Conservation (phyloP, 2,113 vertebrate genomes). For the Chinchilla lanigera region DNA sequence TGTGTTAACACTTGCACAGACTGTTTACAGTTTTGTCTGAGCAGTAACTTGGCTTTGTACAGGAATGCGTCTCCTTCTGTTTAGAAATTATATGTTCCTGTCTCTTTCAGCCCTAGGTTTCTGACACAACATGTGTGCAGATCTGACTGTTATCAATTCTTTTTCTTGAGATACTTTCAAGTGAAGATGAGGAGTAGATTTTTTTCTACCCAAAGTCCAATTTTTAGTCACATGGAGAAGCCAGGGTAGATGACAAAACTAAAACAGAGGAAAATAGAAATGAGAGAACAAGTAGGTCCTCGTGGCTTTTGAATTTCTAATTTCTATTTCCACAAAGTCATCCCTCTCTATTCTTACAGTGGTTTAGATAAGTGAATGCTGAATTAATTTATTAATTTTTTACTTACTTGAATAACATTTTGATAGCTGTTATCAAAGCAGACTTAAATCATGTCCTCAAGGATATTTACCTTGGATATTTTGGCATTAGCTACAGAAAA, state of each 20-base stretch:
- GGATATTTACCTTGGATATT: not conserved
- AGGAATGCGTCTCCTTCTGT: not conserved
- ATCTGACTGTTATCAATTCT: not conserved
- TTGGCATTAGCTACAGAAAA: constrained; percentile 38
- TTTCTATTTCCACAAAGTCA: not conserved
- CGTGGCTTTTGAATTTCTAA: not conserved
- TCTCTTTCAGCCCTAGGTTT: not conserved
- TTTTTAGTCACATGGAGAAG: not conserved
- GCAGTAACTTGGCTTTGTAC: not conserved
- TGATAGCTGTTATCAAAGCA: not conserved
- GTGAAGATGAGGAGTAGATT: not conserved
- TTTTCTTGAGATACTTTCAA: constrained; percentile 19
- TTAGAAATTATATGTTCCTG: constrained; percentile 4
- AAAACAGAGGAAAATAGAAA: not conserved
- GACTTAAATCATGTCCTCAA: not conserved
- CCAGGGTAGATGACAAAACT: not conserved
- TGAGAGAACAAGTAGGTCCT: not conserved
- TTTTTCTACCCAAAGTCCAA: not conserved
- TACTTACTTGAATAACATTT: not conserved
- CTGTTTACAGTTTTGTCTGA: not conserved
- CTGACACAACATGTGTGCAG: not conserved
- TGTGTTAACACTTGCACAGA: not conserved
- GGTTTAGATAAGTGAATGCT: not conserved
- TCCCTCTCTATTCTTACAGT: not conserved
- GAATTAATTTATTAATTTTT: not conserved